phyloP scores from a whole-genome alignment of 2,888 invertebrate genomes.

The Amphipoea lucens region DNA sequence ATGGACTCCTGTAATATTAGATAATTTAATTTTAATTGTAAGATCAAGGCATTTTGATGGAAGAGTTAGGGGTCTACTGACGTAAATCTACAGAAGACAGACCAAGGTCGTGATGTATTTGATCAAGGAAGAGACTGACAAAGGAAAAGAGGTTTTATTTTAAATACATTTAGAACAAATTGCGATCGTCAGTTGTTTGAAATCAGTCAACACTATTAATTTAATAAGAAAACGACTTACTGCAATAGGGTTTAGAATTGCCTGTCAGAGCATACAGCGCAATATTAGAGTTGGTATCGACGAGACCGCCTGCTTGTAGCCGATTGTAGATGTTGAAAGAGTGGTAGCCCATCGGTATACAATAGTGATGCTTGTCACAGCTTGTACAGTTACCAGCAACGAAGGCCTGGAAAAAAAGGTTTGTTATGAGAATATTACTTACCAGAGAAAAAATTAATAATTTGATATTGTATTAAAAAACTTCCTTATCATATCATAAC shows the following conservation, averaged over 20 bases:
- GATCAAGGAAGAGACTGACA: neutral
- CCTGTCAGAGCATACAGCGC: slow-evolving; percentile 94
- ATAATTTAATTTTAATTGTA: neutral
- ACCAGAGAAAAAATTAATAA: neutral
- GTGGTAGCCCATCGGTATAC: slow-evolving; percentile 93
- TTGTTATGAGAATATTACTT: neutral
- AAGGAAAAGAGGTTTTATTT: neutral
- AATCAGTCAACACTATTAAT: neutral
- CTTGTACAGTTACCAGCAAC: slow-evolving; percentile 92
- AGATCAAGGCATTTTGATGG: neutral
- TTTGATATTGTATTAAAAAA: neutral
- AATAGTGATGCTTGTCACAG: slow-evolving; percentile 92
- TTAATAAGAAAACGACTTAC: slow-evolving; percentile 85
- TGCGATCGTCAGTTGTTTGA: neutral
- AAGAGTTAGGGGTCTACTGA: neutral
- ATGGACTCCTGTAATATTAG: slow-evolving; percentile 92
- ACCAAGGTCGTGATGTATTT: neutral
- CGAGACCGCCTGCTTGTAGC: slow-evolving; percentile 82
- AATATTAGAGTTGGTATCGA: slow-evolving; percentile 88
- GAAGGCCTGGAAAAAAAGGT: slow-evolving; percentile 89
- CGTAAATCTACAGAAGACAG: neutral
- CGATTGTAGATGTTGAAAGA: slow-evolving; percentile 89
- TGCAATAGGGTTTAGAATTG: slow-evolving; percentile 93
- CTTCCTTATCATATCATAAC: neutral
- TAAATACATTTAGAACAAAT: neutral